A percentile compares a stretch with the other conserved stretches of the same genome.
These are phyloP conservation scores for Caenorhabditis sinica DNA, from an alignment of 2,888 invertebrate genomes.

Conservation along the genomic window DNA sequence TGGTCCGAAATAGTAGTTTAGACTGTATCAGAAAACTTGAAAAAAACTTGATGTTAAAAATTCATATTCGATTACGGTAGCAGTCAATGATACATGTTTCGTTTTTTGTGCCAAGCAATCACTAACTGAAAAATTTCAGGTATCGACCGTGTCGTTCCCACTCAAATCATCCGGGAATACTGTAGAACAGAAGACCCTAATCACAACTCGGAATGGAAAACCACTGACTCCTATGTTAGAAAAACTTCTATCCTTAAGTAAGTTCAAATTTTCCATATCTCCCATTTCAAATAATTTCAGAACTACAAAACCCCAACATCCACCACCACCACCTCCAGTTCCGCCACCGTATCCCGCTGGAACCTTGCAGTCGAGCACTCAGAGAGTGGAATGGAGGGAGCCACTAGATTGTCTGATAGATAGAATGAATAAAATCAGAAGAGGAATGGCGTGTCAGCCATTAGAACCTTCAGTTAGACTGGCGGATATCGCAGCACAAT, in stretches of 20 bases:
- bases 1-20: too few species aligned
- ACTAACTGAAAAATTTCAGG: constrained; percentile 40
- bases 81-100: too few species aligned
- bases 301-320: constrained; percentile 7
- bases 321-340: background rate
- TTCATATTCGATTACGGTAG: too few species aligned
- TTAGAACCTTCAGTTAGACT: constrained; percentile 65
- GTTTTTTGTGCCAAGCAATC: too few species aligned
- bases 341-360: constrained; percentile 22
- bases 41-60: too few species aligned
- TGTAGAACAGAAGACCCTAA: constrained; percentile 17
- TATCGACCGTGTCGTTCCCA: constrained; percentile 61
- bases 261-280: background rate
- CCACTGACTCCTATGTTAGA: constrained; percentile 56
- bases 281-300: constrained; percentile 10
- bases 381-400: constrained; percentile 64
- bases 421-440: constrained; percentile 62
- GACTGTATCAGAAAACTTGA: too few species aligned
- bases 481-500: constrained; percentile 69
- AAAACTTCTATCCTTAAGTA: constrained; percentile 65
- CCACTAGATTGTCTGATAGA: constrained; percentile 64
- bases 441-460: constrained; percentile 45
- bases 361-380: constrained; percentile 22
- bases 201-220: constrained; percentile 45
- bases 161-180: constrained; percentile 53